These are phyloP conservation scores for Drosophila maculinotata DNA, from an alignment of 2,888 invertebrate genomes.

Conservation along the genomic window DNA sequence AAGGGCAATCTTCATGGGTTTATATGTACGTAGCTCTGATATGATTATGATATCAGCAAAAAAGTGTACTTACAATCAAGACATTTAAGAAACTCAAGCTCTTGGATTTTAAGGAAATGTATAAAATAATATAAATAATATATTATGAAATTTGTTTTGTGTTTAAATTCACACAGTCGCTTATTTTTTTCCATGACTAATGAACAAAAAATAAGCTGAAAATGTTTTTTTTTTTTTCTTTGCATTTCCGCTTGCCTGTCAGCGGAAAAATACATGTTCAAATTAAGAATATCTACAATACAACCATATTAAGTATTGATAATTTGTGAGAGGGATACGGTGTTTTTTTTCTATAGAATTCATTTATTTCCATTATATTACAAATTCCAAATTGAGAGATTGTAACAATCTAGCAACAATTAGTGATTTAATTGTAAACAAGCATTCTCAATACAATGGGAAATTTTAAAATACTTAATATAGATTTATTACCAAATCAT, in stretches of 20 bases:
- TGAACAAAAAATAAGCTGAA: slow-evolving; percentile 38
- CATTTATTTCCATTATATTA: too few species aligned
- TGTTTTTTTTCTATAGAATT: too few species aligned
- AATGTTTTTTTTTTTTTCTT: slow-evolving; percentile 36
- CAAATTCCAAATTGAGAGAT: too few species aligned
- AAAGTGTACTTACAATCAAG: not conserved
- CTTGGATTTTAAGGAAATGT: slow-evolving; percentile 23
- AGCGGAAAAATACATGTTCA: slow-evolving; percentile 2
- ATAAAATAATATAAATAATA: not conserved
- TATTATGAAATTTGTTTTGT: slow-evolving; percentile 4
- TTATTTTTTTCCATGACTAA: slow-evolving; percentile 39
- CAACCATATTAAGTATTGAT: not conserved
- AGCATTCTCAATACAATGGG: too few species aligned
- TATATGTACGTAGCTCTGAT: slow-evolving; percentile 21
- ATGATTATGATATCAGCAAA: slow-evolving; percentile 18
- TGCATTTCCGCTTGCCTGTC: slow-evolving; percentile 44
- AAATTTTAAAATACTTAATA: too few species aligned
- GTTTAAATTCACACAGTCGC: slow-evolving; percentile 21
- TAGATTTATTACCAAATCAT: too few species aligned
- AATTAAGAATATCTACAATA: not conserved
- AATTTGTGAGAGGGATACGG: too few species aligned
- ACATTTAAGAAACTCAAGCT: not conserved
- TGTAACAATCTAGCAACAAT: too few species aligned
- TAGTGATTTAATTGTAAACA: too few species aligned
- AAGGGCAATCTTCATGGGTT: slow-evolving; percentile 14